Percentiles rank a stretch among this genome's conserved stretches.
phyloP scores from a whole-genome alignment of 2,888 invertebrate genomes.

The Sicus ferrugineus region DNA sequence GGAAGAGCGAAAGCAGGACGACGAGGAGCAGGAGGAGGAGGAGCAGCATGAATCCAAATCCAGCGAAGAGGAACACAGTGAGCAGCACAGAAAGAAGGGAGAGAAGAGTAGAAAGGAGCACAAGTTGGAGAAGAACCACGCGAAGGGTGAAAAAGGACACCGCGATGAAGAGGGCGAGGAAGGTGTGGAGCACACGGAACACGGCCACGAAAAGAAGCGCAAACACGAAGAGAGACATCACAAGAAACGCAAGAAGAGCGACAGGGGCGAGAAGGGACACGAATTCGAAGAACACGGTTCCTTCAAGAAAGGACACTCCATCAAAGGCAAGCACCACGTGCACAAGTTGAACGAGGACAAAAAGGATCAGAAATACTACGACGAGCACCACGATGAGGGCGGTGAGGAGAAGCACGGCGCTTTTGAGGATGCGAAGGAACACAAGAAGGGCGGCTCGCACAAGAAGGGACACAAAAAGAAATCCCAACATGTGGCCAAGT shows the following conservation, averaged over 20 bases:
- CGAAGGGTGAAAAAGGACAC: conserved; percentile 75
- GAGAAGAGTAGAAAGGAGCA: conserved; percentile 78
- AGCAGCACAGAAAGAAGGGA: conserved; percentile 72
- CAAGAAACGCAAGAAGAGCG: conserved; percentile 66
- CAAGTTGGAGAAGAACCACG: conserved; percentile 74
- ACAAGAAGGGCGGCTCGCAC: conserved; percentile 82
- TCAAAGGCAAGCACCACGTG: conserved; percentile 85
- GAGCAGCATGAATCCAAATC: conserved; percentile 68
- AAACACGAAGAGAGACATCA: conserved; percentile 65
- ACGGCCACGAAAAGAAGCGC: conserved; percentile 66
- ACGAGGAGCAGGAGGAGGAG: conserved; percentile 47
- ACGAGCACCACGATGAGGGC: conserved; percentile 83
- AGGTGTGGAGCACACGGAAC: conserved; percentile 66
- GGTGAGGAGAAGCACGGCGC: conserved; percentile 84
- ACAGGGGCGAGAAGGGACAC: conserved; percentile 67
- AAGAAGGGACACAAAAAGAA: conserved; percentile 84
- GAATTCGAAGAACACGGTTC: conserved; percentile 69
- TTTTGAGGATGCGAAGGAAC: conserved; percentile 80
- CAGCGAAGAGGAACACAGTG: conserved; percentile 73
- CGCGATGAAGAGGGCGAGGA: conserved; percentile 72
- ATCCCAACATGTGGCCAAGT: conserved; percentile 78
- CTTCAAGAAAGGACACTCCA: conserved; percentile 85
- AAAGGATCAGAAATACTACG: conserved; percentile 86
- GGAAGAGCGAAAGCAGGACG: conserved; percentile 57
- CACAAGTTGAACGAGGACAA: conserved; percentile 87